Evolutionary conservation across 2,888 invertebrate genomes (phyloP), one percentile per base, ranked within the genome.

Genomic region (Oxycera nigricornis): DNA sequence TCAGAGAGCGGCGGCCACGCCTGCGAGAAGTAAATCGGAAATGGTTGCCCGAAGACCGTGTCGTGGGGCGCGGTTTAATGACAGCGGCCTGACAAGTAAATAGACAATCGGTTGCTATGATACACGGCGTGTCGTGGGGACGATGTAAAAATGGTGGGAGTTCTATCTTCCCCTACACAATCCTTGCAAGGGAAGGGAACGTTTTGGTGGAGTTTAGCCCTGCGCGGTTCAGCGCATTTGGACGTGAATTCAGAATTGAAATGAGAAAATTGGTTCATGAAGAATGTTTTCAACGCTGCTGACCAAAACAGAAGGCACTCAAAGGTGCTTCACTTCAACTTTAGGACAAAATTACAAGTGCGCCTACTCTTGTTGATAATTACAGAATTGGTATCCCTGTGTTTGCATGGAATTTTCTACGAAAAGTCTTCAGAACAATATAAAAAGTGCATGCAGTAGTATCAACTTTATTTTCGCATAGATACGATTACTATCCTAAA

Each of bases 41-140:
- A 68, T 52, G 31, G 70, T 70, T 20, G 52, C 52, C 30, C 11
- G 11, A 3, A 11, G 46, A 28, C 14, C 17, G n/a, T 50, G 52
- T n/a, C 4, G 31, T 52, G 26, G 70, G 70, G 22, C 14, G 70
- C 22, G 52, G 31, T n/a, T 55, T 70, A 2, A 4, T n/a, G 26
- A 1, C 7, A 28, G 46, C 11, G 14, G 11, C 17, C 46, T 14
- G 3, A 1, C 50, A n/a, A 55, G 70, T 70, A 70, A 11, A 68
- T 68, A 20, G 31, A 2, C 9, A 20, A 52, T 26, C 39, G 52
- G 70, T 70, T 70, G 70, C 70, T 70, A 70, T 70, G 70, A 28
- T 52, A 70, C 70, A 30, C 2, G 4, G 2, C n/a, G 22, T 2
- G 11, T 22, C 7, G 70, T 52, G 35, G 70, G 35, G 55, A 11